These are phyloP conservation scores for Microctonus brassicae DNA, from an alignment of 2,888 invertebrate species.

Conservation along the genomic window DNA sequence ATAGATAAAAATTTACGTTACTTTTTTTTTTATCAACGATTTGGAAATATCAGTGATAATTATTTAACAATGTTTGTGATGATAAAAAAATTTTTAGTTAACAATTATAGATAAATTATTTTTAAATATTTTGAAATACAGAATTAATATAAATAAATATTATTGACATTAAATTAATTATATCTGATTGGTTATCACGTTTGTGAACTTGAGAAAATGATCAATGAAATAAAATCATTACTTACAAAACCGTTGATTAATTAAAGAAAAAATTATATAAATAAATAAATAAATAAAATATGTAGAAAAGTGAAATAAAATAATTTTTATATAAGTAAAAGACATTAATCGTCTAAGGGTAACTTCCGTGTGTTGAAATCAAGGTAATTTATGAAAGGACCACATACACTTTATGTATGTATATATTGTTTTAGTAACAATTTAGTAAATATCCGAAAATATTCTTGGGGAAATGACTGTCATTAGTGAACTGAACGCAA, in stretches of 20 bases:
- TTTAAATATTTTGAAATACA: too few species aligned
- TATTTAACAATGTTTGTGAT: too few species aligned
- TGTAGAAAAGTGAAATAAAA: neutral
- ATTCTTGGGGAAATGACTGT: conserved; percentile 43
- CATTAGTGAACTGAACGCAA: conserved; percentile 38
- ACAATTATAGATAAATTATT: too few species aligned
- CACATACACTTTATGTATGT: neutral
- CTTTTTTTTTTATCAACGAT: too few species aligned
- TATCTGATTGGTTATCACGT: too few species aligned
- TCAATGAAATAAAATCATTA: too few species aligned
- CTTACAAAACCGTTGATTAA: neutral
- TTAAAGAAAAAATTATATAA: neutral
- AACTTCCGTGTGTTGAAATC: conserved; percentile 8
- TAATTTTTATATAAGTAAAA: conserved; percentile 22
- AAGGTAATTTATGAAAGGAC: conserved; percentile 7
- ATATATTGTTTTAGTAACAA: neutral
- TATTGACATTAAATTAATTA: too few species aligned
- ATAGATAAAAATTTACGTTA: too few species aligned
- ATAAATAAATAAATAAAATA: neutral
- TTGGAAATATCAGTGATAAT: too few species aligned
- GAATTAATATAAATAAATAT: too few species aligned
- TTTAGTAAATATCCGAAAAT: conserved; percentile 44
- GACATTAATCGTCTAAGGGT: conserved; percentile 15
- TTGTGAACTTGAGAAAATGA: too few species aligned
- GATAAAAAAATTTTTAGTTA: too few species aligned